Base-by-base conservation (phyloP, 2,113 vertebrate species). In the Phrynosoma blainvillii region DNA sequence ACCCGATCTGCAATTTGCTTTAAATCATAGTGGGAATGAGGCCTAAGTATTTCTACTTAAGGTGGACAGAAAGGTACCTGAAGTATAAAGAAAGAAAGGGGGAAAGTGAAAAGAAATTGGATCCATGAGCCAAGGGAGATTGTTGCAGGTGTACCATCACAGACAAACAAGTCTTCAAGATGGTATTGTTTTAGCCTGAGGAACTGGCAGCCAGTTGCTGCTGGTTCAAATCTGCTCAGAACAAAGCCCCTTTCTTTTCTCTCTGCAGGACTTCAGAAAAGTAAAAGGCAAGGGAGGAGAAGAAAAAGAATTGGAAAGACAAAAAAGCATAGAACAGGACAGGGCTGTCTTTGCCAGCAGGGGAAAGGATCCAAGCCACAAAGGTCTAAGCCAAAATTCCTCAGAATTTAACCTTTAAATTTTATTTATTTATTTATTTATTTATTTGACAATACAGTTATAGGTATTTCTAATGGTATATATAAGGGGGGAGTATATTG, bases 231-330 rank as follows among this genome's bases (percentile, higher is more conserved):
- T 86, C 71, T 80, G 91, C 91, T 89, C 89, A 84, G 93, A 94
- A 96, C 94, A 95, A 96, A 94, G 91, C 47, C 87, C 91, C 91
- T 88, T 94, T 95, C 88, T 95, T 94, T 91, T 85, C 83, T 93
- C 92, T 74, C 90, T 90, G 91, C 89, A 93, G 88, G 91, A 87
- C 82, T 95, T 88, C 87, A 87, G 47, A 62, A 92, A 95, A 88
- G 83, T 89, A 90, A 93, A 92, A 68, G 89, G 87, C 91, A 94
- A 76, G 89, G 89, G 93, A 91, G 90, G 52, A 82, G 84, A 90
- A 56, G 89, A 88, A 89, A 56, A 68, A 62, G 90, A 88, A 84
- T 82, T 80, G 32, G 91, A 40, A 93, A 90, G 42, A 81, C 8
- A 56, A 40, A 71, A 81, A 7, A 21, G 52, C 54, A 81, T 40